These are phyloP conservation scores for Palythoa caribaeorum DNA, from an alignment of 92 coral and sea anemone genomes.

Conservation along the genomic window DNA sequence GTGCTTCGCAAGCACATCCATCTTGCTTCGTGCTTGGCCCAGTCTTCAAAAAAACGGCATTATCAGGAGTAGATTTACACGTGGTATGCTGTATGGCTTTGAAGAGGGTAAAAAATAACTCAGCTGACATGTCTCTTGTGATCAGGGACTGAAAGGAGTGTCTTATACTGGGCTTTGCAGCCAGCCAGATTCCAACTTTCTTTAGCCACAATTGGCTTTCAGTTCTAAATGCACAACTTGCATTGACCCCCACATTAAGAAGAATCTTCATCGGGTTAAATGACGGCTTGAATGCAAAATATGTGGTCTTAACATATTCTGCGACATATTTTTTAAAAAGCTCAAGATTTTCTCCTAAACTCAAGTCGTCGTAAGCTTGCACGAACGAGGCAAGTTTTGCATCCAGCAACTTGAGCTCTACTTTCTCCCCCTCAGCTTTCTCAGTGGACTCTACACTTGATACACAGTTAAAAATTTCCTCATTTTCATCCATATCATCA, in stretches of 20 bases:
- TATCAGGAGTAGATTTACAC: slow-evolving; percentile 62
- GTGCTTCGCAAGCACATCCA: not conserved
- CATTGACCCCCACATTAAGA: slow-evolving; percentile 58
- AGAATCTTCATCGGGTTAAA: slow-evolving; percentile 64
- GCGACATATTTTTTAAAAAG: slow-evolving; percentile 53
- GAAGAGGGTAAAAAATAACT: slow-evolving; percentile 59
- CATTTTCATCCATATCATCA: slow-evolving; percentile 32
- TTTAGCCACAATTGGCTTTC: slow-evolving; percentile 70
- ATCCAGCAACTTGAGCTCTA: slow-evolving; percentile 34
- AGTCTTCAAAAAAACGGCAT: slow-evolving; percentile 26
- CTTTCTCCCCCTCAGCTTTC: slow-evolving; percentile 1
- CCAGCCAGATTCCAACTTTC: slow-evolving; percentile 56
- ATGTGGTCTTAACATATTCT: slow-evolving; percentile 44
- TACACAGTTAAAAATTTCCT: not conserved
- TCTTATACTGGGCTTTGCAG: slow-evolving; percentile 64
- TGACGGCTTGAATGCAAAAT: slow-evolving; percentile 58
- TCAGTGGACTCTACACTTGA: slow-evolving; percentile 39
- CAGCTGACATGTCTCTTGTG: slow-evolving; percentile 65
- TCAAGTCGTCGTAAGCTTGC: slow-evolving; percentile 63
- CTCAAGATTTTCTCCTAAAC: slow-evolving; percentile 51
- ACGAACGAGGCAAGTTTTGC: slow-evolving; percentile 48
- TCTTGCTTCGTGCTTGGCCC: not conserved
- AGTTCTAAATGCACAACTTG: slow-evolving; percentile 49
- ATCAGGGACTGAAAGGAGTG: slow-evolving; percentile 62
- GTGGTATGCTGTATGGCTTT: slow-evolving; percentile 60